Evolutionary conservation across 2,888 invertebrate species (phyloP).

Genomic region (Stratiomys singularior): DNA sequence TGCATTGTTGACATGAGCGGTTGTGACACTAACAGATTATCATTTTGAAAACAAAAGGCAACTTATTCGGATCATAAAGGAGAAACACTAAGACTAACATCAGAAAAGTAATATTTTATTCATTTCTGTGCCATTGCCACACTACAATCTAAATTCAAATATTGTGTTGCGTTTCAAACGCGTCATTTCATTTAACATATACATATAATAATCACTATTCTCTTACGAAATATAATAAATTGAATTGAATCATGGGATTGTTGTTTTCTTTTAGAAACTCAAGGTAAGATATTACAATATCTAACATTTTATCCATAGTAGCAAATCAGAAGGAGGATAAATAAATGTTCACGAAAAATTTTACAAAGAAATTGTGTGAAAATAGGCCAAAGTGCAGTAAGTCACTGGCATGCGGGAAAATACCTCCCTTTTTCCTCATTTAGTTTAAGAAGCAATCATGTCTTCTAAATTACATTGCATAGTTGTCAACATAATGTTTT

Average conservation of each 20-base stretch:
- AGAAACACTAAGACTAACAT: constrained; percentile 2
- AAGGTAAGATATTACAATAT: neutral
- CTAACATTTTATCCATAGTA: neutral
- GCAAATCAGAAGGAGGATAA: no score
- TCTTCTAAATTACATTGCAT: no score
- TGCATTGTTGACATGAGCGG: constrained; percentile 33
- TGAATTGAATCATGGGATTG: constrained; percentile 18
- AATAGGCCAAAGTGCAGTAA: no score
- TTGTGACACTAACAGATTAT: constrained; percentile 34
- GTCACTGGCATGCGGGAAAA: no score
- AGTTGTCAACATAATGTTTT: no score
- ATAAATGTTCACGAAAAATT: no score
- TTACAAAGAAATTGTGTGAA: no score
- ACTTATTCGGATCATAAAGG: neutral
- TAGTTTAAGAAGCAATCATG: no score
- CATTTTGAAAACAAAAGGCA: neutral
- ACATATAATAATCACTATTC: constrained; percentile 37
- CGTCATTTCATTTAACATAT: constrained; percentile 12
- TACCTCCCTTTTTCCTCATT: no score
- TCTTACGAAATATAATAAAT: constrained; percentile 29
- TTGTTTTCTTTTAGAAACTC: neutral
- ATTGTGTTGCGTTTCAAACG: neutral
- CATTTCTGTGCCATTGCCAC: constrained; percentile 27
- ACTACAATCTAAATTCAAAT: neutral
- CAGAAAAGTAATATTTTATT: neutral